Base-by-base conservation (phyloP, 1,140 invertebrate species). In the Drosophila kikkawai region DNA sequence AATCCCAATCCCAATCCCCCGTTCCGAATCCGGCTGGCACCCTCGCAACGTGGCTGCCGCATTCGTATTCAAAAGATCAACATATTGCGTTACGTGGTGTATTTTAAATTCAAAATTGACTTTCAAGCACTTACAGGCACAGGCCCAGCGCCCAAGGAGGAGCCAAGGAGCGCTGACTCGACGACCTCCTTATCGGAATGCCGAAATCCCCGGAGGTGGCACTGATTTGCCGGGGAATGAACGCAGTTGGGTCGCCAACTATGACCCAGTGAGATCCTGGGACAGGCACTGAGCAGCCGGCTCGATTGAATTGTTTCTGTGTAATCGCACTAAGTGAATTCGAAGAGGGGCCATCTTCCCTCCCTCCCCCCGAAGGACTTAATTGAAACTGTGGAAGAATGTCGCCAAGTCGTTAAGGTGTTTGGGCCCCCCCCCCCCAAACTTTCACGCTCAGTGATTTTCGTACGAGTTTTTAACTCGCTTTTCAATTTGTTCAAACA, bases 21-120 rank as follows among this genome's bases (percentile, higher is more conserved):
- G 9, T 17, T 32, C 36, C 17, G 50, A 37, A 37, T n/a, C 32
- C 34, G 22, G 22, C 22, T 22, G 5, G 7, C 37, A 15, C 58
- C 22, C 22, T 26, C 41, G 42, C 51, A 51, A 45, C 70, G 79
- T 82, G 79, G 70, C 81, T 87, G 82, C 67, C 85, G 81, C 85
- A 90, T 88, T 88, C 85, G 85, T 88, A 90, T 88, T 88, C 85
- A 88, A 88, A 88, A 88, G 85, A 88, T 88, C 85, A 88, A 88
- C 85, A 90, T 88, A 88, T 88, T 88, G 85, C 85, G 81, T 88
- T 88, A 88, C 85, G 85, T 88, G 85, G 85, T 81, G 85, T 90
- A 90, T 88, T 88, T 88, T 90, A 90, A 88, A 88, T 90, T 88
- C 85, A 85, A 88, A 88, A 88, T 88, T 88, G 85, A 88, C 85